These are phyloP conservation scores for Drosophila mettleri DNA, from an alignment of 2,888 invertebrate species.

Conservation along the genomic window DNA sequence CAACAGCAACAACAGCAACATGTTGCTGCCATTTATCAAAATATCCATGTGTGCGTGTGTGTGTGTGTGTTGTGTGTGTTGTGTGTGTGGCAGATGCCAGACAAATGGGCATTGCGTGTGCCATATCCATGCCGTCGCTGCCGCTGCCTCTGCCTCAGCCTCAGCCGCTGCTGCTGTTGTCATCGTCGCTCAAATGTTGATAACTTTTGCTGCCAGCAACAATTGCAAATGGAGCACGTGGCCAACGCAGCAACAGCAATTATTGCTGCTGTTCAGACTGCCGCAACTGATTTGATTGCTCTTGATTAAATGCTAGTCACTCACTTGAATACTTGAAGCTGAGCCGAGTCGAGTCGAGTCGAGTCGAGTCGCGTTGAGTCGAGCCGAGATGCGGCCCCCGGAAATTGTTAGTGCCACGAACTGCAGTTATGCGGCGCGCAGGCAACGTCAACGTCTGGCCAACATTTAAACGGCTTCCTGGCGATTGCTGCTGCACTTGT, in stretches of 20 bases:
- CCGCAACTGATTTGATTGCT: conserved; percentile 74
- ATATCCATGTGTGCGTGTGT: conserved; percentile 31
- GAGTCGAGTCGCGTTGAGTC: too few relatives aligned
- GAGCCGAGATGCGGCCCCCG: conserved; percentile 53
- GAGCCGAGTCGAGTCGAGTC: too few relatives aligned
- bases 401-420: conserved; percentile 75
- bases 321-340: conserved; percentile 65
- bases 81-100: conserved; percentile 66
- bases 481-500: conserved; percentile 27
- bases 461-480: conserved; percentile 71
- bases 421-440: conserved; percentile 58
- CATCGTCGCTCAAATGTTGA: conserved; percentile 66
- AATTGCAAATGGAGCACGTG: conserved; percentile 69
- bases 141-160: conserved; percentile 30
- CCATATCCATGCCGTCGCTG: conserved; percentile 58
- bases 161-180: conserved; percentile 39
- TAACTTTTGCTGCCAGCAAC: conserved; percentile 57
- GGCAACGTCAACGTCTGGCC: conserved; percentile 37
- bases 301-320: conserved; percentile 76
- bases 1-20: conserved; percentile 54
- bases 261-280: conserved; percentile 46
- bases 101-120: conserved; percentile 76
- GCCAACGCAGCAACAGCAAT: conserved; percentile 62
- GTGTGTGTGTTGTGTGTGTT: conserved; percentile 22
- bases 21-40: conserved; percentile 76